These are phyloP conservation scores for Adelosebastes latens DNA, from an alignment of 2,797 vertebrate species.

Conservation along the genomic window DNA sequence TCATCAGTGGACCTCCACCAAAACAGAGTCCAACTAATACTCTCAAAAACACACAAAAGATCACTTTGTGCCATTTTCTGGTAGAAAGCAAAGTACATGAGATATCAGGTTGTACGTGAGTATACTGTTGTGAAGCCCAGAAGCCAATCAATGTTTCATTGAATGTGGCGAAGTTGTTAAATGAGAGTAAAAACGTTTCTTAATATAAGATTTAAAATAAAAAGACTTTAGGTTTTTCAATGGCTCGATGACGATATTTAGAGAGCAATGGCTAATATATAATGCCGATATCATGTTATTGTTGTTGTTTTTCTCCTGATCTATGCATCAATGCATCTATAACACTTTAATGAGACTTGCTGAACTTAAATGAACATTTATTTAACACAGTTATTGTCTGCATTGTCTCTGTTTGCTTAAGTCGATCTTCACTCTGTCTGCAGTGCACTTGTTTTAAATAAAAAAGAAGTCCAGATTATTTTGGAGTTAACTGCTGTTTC, in stretches of 20 bases:
- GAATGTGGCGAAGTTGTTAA: not conserved
- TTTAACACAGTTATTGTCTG: not conserved
- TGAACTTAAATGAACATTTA: not conserved
- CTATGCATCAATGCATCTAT: too few species aligned
- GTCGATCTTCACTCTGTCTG: not conserved
- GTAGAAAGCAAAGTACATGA: not conserved
- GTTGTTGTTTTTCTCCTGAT: too few species aligned
- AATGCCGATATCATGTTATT: too few species aligned
- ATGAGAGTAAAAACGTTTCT: not conserved
- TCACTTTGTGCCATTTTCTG: not conserved
- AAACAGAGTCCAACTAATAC: not conserved
- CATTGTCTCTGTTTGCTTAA: not conserved
- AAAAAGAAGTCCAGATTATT: too few species aligned
- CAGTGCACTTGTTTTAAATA: not conserved
- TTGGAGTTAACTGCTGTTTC: too few species aligned
- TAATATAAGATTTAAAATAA: not conserved
- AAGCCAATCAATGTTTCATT: not conserved
- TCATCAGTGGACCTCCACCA: not conserved
- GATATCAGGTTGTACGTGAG: not conserved
- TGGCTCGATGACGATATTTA: too few species aligned
- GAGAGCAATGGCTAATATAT: too few species aligned
- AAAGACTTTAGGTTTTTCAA: not conserved
- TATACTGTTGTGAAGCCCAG: not conserved
- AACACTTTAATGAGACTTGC: not conserved
- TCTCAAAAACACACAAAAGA: not conserved